Conservation (phyloP, 2,888 invertebrate species). For the Penaeus monodon region DNA sequence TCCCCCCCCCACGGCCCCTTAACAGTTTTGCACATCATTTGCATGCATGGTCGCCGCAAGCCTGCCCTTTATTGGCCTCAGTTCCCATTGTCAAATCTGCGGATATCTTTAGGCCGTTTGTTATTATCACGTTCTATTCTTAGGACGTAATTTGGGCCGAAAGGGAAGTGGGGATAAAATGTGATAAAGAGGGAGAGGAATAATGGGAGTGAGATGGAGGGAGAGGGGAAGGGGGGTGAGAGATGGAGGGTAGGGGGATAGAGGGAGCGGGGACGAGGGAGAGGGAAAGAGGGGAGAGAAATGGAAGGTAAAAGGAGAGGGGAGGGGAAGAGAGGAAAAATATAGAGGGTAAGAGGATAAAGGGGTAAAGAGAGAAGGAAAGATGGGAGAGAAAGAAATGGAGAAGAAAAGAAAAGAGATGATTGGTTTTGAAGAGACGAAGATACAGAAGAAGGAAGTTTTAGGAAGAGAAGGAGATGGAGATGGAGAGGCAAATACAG, state of each 20-base stretch:
- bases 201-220: no score
- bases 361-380: background rate
- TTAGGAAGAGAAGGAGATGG: background rate
- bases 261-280: background rate
- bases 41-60: no score
- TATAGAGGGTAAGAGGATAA: background rate
- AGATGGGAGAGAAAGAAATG: background rate
- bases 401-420: background rate
- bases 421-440: background rate
- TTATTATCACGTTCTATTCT: no score
- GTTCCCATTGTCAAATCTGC: no score
- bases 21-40: no score
- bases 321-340: background rate
- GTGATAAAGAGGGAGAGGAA: no score
- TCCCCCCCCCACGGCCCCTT: background rate
- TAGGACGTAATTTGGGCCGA: no score
- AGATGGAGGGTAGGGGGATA: background rate
- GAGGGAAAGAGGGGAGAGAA: background rate
- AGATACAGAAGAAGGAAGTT: background rate
- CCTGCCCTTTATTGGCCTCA: no score
- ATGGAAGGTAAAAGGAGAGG: background rate
- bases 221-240: background rate
- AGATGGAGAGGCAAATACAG: background rate
- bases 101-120: no score
- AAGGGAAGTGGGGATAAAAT: no score